Conservation (phyloP, 2,888 invertebrate genomes). For the Tanaodytes sp. region DNA sequence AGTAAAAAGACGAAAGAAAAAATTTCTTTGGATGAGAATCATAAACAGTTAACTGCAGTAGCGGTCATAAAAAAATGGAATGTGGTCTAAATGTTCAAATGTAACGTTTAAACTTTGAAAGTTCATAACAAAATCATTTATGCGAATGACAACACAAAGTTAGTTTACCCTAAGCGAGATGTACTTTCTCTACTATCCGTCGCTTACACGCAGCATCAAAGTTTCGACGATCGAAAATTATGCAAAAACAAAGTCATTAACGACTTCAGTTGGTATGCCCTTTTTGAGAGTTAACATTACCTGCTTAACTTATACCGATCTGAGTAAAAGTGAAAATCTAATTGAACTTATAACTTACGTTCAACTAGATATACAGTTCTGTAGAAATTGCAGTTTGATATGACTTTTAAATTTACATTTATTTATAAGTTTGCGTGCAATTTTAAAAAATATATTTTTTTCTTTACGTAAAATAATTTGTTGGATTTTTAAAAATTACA, state of each 20-base stretch:
- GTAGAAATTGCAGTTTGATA: background rate
- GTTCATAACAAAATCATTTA: conserved; percentile 72
- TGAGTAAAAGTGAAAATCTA: conserved; percentile 67
- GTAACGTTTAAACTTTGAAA: conserved; percentile 9
- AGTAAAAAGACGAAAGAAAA: no score
- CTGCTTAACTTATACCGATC: conserved; percentile 75
- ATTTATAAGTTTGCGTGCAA: no score
- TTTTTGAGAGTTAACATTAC: conserved; percentile 78
- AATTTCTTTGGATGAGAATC: no score
- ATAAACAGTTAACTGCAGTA: no score
- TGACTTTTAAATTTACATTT: no score
- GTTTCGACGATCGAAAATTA: conserved; percentile 64
- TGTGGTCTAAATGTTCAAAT: background rate
- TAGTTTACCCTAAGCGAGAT: conserved; percentile 71
- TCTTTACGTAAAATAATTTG: no score
- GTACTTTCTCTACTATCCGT: conserved; percentile 58
- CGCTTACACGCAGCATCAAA: conserved; percentile 63
- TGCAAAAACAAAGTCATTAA: conserved; percentile 81
- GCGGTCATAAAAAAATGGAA: conserved; percentile 1
- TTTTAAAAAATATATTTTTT: background rate
- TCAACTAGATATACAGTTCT: conserved; percentile 2
- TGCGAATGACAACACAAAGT: conserved; percentile 77
- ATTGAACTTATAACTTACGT: conserved; percentile 6
- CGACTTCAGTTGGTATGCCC: conserved; percentile 80
- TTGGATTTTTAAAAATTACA: no score